phyloP scores from a whole-genome alignment of 1,140 invertebrate species.

The Prorops nasuta region DNA sequence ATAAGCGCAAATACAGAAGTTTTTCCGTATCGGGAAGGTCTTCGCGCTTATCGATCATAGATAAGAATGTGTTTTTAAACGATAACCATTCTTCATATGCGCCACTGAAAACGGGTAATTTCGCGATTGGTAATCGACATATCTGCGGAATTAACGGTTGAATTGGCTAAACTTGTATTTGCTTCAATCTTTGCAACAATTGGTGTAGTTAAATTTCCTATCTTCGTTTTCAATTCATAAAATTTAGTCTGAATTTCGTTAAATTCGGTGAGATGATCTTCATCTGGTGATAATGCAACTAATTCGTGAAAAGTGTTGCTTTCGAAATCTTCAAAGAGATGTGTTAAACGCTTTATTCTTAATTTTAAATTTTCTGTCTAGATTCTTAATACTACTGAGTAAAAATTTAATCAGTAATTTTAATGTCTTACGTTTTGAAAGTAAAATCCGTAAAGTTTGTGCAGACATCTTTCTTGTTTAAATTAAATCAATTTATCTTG shows the following conservation, averaged over 20 bases:
- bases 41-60: neutral
- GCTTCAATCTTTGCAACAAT: neutral
- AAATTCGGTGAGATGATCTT: too few species aligned
- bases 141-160: neutral
- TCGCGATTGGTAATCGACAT: neutral
- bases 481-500: too few species aligned
- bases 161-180: neutral
- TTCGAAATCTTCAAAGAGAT: too few species aligned
- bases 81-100: neutral
- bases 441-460: too few species aligned
- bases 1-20: neutral
- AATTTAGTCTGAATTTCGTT: neutral
- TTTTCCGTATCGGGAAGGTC: neutral
- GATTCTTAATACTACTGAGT: too few species aligned
- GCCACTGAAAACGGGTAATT: neutral
- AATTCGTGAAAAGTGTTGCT: too few species aligned
- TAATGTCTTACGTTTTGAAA: too few species aligned
- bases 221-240: neutral
- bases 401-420: too few species aligned
- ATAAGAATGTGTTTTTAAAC: neutral
- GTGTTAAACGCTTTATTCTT: too few species aligned
- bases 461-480: too few species aligned
- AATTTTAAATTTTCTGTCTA: too few species aligned
- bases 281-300: too few species aligned
- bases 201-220: neutral